A percentile compares a stretch with the other conserved stretches of the same genome.
Evolutionary conservation across 2,113 vertebrate genomes (phyloP).

Genomic region (Eptesicus fuscus): DNA sequence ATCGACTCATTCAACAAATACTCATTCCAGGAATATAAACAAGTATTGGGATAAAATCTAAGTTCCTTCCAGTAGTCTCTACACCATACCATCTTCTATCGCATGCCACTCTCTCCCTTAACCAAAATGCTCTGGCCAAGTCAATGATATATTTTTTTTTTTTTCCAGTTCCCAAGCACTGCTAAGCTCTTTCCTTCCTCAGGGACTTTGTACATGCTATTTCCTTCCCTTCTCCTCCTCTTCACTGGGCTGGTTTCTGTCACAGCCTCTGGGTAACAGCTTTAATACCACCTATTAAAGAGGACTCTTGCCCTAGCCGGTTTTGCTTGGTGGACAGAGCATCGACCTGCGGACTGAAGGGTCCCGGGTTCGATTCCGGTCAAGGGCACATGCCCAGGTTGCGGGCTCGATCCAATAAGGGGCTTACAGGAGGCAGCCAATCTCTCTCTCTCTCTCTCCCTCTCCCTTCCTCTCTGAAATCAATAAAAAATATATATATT

Average conservation of each 20-base stretch:
- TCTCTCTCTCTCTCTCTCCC: too few species aligned
- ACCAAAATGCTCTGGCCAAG: neutral
- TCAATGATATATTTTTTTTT: neutral
- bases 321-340: too few species aligned
- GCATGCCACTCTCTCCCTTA: neutral
- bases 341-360: too few species aligned
- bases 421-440: too few species aligned
- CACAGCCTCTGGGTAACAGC: neutral
- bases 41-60: neutral
- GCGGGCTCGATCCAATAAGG: too few species aligned
- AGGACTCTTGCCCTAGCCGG: neutral
- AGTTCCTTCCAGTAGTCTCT: neutral
- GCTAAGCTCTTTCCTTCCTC: neutral
- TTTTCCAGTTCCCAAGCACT: neutral
- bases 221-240: neutral
- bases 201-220: neutral
- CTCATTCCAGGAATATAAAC: neutral
- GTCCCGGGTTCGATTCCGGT: too few species aligned
- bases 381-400: too few species aligned
- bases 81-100: neutral
- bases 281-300: neutral
- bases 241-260: neutral
- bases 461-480: too few species aligned
- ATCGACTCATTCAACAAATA: neutral
- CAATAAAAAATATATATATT: too few species aligned